phyloP scores from a whole-genome alignment of 1,140 invertebrate genomes.

The Drosophila melanogaster region Release_6_plus_ISO1_MT NT_033779.5:11812501-11813000 shows the following conservation, averaged over 20 bases:
- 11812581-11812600: constrained; percentile 71
- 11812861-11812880: neutral
- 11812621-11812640: constrained; percentile 69
- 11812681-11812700: constrained; percentile 16
- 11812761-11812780: constrained; percentile 15
- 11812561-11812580: constrained; percentile 58
- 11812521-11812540: constrained; percentile 59
- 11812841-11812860: too few species aligned
- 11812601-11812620: constrained; percentile 59
- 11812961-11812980: neutral
- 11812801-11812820: neutral
- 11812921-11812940: neutral
- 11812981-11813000: neutral
- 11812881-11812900: too few species aligned
- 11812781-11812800: constrained; percentile 3
- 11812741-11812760: constrained; percentile 33
- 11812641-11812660: constrained; percentile 67
- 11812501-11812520: neutral
- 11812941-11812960: neutral
- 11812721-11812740: constrained; percentile 26
- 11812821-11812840: neutral
- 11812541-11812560: constrained; percentile 6
- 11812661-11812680: constrained; percentile 22
- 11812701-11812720: constrained; percentile 36
- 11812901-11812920: too few species aligned